phyloP scores from a whole-genome alignment of 2,888 invertebrate genomes.

The Sericinus montela region DNA sequence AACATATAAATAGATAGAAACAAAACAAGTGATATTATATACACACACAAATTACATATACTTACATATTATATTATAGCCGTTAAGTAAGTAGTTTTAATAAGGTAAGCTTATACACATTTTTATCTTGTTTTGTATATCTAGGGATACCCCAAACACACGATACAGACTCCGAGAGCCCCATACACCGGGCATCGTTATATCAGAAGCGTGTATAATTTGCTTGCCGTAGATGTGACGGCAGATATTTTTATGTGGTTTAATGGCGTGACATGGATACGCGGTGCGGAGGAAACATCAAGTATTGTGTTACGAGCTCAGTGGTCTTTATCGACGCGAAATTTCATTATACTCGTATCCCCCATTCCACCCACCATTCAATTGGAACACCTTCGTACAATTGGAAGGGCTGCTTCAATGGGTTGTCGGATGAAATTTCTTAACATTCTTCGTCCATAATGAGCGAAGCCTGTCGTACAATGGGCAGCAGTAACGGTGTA shows the following conservation, averaged over 20 bases:
- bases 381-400: slow-evolving; percentile 77
- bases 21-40: too few species aligned
- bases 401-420: slow-evolving; percentile 75
- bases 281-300: slow-evolving; percentile 73
- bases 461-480: slow-evolving; percentile 71
- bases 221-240: slow-evolving; percentile 66
- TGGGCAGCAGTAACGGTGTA: slow-evolving; percentile 71
- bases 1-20: too few species aligned
- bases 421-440: slow-evolving; percentile 78
- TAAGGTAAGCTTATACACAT: background rate
- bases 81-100: too few species aligned
- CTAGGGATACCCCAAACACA: slow-evolving; percentile 4
- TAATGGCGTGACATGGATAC: slow-evolving; percentile 76
- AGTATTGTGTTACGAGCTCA: slow-evolving; percentile 75
- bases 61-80: too few species aligned
- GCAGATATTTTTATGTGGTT: slow-evolving; percentile 72
- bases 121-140: background rate
- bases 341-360: slow-evolving; percentile 75
- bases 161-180: slow-evolving; percentile 5
- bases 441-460: slow-evolving; percentile 74
- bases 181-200: slow-evolving; percentile 23
- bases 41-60: too few species aligned
- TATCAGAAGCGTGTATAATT: slow-evolving; percentile 49
- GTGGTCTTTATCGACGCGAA: slow-evolving; percentile 73
- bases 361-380: slow-evolving; percentile 70